These are phyloP conservation scores for Origma solitaria DNA, from an alignment of 2,113 vertebrate species.

Conservation along the genomic window DNA sequence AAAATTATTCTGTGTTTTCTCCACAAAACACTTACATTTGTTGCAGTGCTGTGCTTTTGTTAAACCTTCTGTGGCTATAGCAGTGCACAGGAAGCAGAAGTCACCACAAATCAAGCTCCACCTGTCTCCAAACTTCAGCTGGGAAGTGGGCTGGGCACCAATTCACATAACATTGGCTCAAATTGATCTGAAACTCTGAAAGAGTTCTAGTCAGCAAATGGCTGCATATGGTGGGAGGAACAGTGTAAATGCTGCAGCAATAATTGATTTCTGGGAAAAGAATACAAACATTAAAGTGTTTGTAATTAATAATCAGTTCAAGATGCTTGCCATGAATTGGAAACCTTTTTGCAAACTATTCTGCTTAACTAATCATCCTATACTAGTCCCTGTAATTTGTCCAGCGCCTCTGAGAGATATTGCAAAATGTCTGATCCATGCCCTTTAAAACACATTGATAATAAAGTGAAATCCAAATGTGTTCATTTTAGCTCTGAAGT, in stretches of 20 bases:
- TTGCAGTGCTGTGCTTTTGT: not conserved
- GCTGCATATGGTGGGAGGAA: not conserved
- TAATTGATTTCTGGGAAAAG: conserved; percentile 17
- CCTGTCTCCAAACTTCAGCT: not conserved
- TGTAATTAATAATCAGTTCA: conserved; percentile 59
- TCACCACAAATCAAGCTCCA: conserved; percentile 38
- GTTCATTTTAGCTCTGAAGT: not conserved
- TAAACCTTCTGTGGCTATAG: not conserved
- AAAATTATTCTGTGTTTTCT: not conserved
- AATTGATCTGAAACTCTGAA: not conserved
- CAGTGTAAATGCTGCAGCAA: not conserved
- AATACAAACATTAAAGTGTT: conserved; percentile 27
- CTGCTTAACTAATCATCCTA: conserved; percentile 15
- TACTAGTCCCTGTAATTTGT: not conserved
- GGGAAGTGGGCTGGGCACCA: not conserved
- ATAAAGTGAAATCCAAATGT: not conserved
- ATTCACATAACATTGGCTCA: not conserved
- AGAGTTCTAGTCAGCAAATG: conserved; percentile 37
- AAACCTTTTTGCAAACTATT: conserved; percentile 46
- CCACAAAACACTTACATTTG: not conserved
- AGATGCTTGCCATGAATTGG: conserved; percentile 36
- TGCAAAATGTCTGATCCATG: not conserved
- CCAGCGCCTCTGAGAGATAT: not conserved
- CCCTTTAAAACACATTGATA: not conserved
- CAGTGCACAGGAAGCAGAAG: conserved; percentile 57